Evolutionary conservation across 1,140 invertebrate species (phyloP).

Genomic region (Ceratina calcarata): DNA sequence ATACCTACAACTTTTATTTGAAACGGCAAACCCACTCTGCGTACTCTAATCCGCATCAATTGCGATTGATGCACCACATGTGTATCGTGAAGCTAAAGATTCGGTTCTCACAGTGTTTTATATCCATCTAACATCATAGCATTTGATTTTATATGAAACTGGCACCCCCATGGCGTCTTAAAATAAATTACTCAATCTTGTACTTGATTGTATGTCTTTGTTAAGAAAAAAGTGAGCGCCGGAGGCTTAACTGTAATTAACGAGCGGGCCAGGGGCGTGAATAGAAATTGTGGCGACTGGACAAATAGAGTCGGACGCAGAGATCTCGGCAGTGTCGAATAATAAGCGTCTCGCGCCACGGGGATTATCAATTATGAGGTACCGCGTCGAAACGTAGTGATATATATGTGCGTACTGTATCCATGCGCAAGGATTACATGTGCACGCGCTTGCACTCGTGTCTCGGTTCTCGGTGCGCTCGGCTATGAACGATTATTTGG

Average conservation of each 20-base stretch:
- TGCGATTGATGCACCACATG: no score
- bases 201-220: no score
- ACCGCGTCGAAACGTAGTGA: slow-evolving; percentile 38
- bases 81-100: no score
- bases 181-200: no score
- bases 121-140: no score
- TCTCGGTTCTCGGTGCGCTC: background rate
- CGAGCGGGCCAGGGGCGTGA: slow-evolving; percentile 31
- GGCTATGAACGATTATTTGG: slow-evolving; percentile 44
- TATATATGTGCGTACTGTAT: slow-evolving; percentile 15
- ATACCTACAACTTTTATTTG: no score
- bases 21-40: no score
- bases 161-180: no score
- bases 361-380: slow-evolving; percentile 63
- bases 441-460: background rate
- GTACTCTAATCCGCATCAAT: no score
- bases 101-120: no score
- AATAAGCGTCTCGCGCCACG: slow-evolving; percentile 47
- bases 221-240: no score
- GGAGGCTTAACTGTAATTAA: slow-evolving; percentile 44
- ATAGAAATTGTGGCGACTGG: slow-evolving; percentile 51
- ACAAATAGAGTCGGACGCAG: slow-evolving; percentile 45
- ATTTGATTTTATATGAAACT: no score
- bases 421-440: slow-evolving; percentile 5
- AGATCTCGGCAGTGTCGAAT: slow-evolving; percentile 33